Conservation (phyloP, 1,140 invertebrate species). For the Ladona fulva region DNA sequence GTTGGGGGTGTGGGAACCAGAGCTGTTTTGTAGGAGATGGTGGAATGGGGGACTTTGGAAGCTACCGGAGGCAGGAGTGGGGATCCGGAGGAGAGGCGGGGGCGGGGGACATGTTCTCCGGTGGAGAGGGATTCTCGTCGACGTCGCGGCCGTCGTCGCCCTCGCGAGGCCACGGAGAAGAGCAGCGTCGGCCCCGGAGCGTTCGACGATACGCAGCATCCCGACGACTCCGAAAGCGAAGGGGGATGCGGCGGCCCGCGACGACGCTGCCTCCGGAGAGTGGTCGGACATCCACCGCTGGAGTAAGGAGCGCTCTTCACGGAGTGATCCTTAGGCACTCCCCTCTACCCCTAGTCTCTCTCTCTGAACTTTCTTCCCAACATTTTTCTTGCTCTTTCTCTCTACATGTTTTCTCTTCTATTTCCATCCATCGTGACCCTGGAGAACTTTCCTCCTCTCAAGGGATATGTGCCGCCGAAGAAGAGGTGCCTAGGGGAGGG, state of each 20-base stretch:
- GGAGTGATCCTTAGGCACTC: too few relatives aligned
- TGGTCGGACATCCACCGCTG: neutral
- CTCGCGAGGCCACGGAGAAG: neutral
- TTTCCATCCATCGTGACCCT: too few relatives aligned
- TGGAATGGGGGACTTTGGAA: constrained; percentile 28
- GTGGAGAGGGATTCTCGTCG: constrained; percentile 27
- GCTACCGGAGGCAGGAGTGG: constrained; percentile 31
- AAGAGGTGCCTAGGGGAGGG: too few relatives aligned
- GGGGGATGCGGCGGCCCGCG: neutral
- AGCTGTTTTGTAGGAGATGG: constrained; percentile 28
- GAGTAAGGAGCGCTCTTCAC: too few relatives aligned
- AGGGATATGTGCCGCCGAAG: too few relatives aligned
- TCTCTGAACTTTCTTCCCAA: too few relatives aligned
- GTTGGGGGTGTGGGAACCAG: constrained; percentile 16
- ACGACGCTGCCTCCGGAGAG: neutral
- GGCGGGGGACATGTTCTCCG: neutral
- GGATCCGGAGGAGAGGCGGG: constrained; percentile 25
- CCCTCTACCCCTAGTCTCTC: too few relatives aligned
- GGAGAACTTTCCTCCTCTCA: too few relatives aligned
- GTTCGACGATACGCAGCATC: constrained; percentile 16
- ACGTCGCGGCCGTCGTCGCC: constrained; percentile 17
- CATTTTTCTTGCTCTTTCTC: too few relatives aligned
- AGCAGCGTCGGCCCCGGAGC: neutral
- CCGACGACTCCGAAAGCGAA: neutral
- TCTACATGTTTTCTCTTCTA: too few relatives aligned